Evolutionary conservation across 2,113 vertebrate species (phyloP), one percentile per base, ranked within the genome.

Genomic region (Centropristis striata): DNA sequence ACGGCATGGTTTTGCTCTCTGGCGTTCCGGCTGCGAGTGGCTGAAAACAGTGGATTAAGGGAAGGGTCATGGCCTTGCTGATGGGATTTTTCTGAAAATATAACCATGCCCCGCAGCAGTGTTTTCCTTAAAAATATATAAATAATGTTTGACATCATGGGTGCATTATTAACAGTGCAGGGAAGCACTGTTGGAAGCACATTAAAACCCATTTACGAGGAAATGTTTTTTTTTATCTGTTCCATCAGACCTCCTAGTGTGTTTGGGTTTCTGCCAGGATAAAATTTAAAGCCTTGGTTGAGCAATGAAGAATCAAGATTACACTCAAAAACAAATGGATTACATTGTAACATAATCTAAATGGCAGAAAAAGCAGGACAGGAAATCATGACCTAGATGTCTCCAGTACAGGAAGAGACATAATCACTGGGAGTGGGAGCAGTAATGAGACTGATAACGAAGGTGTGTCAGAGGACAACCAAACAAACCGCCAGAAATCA

Each of bases 41-140:
- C 82, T 89, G 51, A 80, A 89, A 92, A 90, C 87, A 73, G 73
- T 86, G 86, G 84, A 92, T 92, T 91, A 91, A 90, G 39, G 36
- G 77, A 87, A 77, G 73, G 91, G 91, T 92, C 87, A 50, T n/a
- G 88, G 75, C 90, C 88, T n/a, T 90, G 89, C 90, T 90, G 87
- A 87, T 41, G 84, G 90, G 86, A 91, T 84, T 91, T 88, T 81
- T 83, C 79, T 80, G 81, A 83, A 90, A 88, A 92, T 78, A 78
- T 71, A 88, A 25, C 70, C 9, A 18, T 67, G 74, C 3, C 85
- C 66, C 1, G 4, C 20, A 58, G 89, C 50, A 20, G 69, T 57
- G 49, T 85, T 83, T 85, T 64, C 28, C 53, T 81, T 61, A 42
- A 4, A 66, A 76, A 83, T 69, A 77, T 67, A 71, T 78, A 84